A percentile compares a stretch with the other conserved stretches of the same genome.
phyloP scores from a whole-genome alignment of 2,797 vertebrate species.

The Eulemur coronatus region DNA sequence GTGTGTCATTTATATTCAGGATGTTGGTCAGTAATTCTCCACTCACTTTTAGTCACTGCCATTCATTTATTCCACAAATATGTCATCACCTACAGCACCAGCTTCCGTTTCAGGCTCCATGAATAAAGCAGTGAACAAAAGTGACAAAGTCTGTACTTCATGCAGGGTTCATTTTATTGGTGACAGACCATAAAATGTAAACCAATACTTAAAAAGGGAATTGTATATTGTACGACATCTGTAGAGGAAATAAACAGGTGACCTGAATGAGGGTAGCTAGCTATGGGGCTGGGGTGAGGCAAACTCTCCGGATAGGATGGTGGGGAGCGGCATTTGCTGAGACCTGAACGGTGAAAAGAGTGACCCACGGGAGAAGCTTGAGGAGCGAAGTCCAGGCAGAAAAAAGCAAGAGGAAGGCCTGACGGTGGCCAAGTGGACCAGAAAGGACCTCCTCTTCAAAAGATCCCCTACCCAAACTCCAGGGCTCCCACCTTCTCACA shows the following conservation, averaged over 20 bases:
- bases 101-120: background rate
- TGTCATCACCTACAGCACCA: background rate
- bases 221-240: background rate
- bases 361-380: background rate
- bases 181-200: background rate
- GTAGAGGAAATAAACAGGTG: background rate
- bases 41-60: background rate
- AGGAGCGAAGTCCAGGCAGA: background rate
- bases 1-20: background rate
- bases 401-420: background rate
- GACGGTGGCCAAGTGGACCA: background rate
- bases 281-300: accelerated
- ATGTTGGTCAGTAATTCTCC: background rate
- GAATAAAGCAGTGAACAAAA: background rate
- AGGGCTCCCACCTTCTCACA: background rate
- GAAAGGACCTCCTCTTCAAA: background rate
- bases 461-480: background rate
- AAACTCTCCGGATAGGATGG: background rate
- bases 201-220: background rate
- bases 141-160: background rate
- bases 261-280: background rate
- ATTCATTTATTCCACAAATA: background rate
- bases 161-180: background rate
- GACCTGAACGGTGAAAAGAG: background rate
- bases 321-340: background rate